A percentile compares a stretch with the other conserved stretches of the same genome.
phyloP scores from a whole-genome alignment of 1,140 invertebrate species.

The Propsilocerus akamusi region DNA sequence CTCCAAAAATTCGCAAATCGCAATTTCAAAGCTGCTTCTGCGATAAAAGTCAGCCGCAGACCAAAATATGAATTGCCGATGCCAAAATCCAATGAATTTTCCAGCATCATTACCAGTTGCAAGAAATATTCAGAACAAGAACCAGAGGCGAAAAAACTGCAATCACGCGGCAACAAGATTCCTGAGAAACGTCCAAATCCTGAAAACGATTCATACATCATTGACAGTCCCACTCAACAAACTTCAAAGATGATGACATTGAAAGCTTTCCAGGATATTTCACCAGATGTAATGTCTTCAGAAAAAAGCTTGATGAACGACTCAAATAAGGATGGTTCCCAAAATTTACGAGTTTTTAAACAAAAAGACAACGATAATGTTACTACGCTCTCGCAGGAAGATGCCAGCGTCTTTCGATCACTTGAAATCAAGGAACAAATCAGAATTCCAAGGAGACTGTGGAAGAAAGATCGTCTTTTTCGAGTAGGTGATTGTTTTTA shows the following conservation, averaged over 20 bases:
- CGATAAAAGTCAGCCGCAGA: neutral
- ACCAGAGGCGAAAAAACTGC: conserved; percentile 11
- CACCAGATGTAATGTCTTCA: conserved; percentile 12
- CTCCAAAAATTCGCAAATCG: conserved; percentile 36
- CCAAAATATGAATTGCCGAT: conserved; percentile 13
- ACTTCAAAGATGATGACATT: conserved; percentile 18
- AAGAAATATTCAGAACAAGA: conserved; percentile 8
- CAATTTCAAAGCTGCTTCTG: conserved; percentile 12
- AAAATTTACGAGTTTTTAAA: conserved; percentile 9
- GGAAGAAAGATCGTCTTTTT: conserved; percentile 39
- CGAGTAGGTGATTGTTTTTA: conserved; percentile 57
- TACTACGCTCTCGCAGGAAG: conserved; percentile 13
- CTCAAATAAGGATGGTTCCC: neutral
- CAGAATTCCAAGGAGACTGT: conserved; percentile 38
- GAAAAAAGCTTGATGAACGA: neutral
- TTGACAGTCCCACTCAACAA: conserved; percentile 8
- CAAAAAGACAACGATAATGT: conserved; percentile 23
- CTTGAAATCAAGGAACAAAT: conserved; percentile 29
- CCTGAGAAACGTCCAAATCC: conserved; percentile 9
- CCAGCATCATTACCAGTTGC: conserved; percentile 24
- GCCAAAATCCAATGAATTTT: conserved; percentile 23
- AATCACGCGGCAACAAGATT: conserved; percentile 8
- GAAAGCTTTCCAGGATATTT: conserved; percentile 20
- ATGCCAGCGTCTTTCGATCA: conserved; percentile 16
- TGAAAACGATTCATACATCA: neutral